Evolutionary conservation across 2,113 vertebrate genomes (phyloP).

Genomic region (Apodemus speciosus): DNA sequence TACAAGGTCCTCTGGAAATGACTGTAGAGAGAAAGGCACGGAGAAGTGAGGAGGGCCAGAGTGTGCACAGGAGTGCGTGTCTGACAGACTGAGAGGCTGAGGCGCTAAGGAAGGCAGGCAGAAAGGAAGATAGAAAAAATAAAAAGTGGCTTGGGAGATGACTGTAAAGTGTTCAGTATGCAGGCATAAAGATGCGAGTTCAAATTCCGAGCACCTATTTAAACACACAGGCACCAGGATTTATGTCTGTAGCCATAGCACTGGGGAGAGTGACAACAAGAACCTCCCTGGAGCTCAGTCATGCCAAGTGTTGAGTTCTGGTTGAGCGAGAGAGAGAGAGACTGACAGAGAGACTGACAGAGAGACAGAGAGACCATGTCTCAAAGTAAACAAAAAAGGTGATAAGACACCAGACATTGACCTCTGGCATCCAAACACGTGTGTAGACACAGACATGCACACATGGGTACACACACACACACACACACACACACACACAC

Average conservation of each 20-base stretch:
- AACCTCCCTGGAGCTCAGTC: background rate
- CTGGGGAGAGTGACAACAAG: background rate
- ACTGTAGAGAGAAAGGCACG: background rate
- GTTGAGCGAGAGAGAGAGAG: too few relatives aligned
- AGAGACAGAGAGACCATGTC: too few relatives aligned
- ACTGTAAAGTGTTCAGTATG: background rate
- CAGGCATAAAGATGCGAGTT: background rate
- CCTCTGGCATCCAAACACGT: background rate
- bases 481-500: background rate
- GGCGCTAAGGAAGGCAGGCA: background rate
- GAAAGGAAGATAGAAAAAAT: background rate
- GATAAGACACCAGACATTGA: background rate
- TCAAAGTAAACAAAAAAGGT: background rate
- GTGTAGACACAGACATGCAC: background rate
- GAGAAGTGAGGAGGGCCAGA: background rate
- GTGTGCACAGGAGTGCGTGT: too few relatives aligned
- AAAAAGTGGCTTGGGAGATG: background rate
- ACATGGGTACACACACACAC: background rate
- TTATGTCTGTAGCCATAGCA: background rate
- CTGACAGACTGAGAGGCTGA: too few relatives aligned
- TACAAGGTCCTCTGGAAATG: background rate
- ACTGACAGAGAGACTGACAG: too few relatives aligned
- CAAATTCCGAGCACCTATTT: background rate
- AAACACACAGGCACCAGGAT: background rate
- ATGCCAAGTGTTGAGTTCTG: background rate